A percentile compares a stretch with the other conserved stretches of the same genome.
phyloP scores from a whole-genome alignment of 2,797 vertebrate species.

The Poeciliopsis turneri region DNA sequence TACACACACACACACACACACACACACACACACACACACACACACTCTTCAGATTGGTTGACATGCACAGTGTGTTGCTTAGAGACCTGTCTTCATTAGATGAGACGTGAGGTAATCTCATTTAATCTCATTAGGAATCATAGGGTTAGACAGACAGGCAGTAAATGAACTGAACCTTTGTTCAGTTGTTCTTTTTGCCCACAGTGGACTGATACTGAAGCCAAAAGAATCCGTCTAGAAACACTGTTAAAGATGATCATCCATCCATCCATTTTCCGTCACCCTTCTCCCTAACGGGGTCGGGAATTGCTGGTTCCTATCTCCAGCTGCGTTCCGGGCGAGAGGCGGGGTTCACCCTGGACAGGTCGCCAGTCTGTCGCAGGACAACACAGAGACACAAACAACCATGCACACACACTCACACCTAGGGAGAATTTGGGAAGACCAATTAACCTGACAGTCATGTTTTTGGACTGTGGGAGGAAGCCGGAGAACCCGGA shows the following conservation, averaged over 20 bases:
- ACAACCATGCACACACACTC: too few species aligned
- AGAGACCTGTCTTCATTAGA: slow-evolving; percentile 40
- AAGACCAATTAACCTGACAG: too few species aligned
- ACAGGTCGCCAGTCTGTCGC: too few species aligned
- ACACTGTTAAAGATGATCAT: neutral
- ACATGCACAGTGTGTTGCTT: slow-evolving; percentile 41
- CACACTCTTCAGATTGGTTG: slow-evolving; percentile 7
- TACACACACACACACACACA: slow-evolving; percentile 38
- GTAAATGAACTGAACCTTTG: neutral
- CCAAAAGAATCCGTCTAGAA: neutral
- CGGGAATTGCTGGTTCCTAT: too few species aligned
- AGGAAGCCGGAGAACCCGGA: too few species aligned
- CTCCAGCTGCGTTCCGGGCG: too few species aligned
- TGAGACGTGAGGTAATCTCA: slow-evolving; percentile 20
- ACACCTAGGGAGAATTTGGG: too few species aligned
- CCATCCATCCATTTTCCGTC: too few species aligned
- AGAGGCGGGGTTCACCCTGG: too few species aligned
- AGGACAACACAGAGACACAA: too few species aligned
- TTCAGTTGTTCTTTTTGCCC: neutral
- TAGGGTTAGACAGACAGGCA: neutral
- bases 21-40: slow-evolving; percentile 33
- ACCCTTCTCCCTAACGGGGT: too few species aligned
- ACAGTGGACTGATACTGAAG: neutral
- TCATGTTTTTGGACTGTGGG: too few species aligned
- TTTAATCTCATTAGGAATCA: slow-evolving; percentile 15